Evolutionary conservation across 2,113 vertebrate genomes (phyloP), one percentile per base, ranked within the genome.

Genomic region (Tachysurus vachellii): DNA sequence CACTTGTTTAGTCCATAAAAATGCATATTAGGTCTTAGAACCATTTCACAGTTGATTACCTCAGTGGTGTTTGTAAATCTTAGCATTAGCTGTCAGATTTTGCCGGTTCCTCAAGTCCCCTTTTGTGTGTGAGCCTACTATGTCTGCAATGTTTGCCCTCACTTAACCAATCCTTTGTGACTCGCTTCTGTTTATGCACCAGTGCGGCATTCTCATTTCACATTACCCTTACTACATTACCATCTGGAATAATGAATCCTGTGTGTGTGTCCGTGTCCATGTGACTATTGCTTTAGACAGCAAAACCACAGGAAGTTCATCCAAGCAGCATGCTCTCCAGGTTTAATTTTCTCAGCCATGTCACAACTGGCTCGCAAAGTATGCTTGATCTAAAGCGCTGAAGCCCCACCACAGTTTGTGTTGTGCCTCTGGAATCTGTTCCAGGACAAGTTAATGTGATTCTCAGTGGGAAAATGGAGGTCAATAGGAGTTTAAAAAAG

Each of bases 161-260:
- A 92, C 94, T 94, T 92, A 94, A 94, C 93, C 93, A 93, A 94
- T 94, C 92, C 94, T 92, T 93, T 91, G 90, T 91, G 93, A 95
- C 93, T 94, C 93, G 92, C 93, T 90, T 92, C 88, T 89, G 92
- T 92, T 94, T 93, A 92, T 93, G 95, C 94, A 93, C 93, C 92
- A 92, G 89, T 91, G 93, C 91, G 86, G 92, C 91, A 88, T 93
- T 93, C 93, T 94, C 93, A 94, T 95, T 92, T 93, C 92, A 90
- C 92, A 92, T 93, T 92, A 91, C 91, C 88, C 90, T 92, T 89
- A 92, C 92, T 93, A 93, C 91, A 87, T 92, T 89, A 91, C 92
- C 88, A 92, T 89, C 91, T 93, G 92, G 93, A 94, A 94, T 94
- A 94, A 95, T 94, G 93, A 94, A 93, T 92, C 87, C 83, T 84